A percentile compares a stretch with the other conserved stretches of the same genome.
phyloP scores from a whole-genome alignment of 2,797 vertebrate genomes.

The Aphelocoma californica region DNA sequence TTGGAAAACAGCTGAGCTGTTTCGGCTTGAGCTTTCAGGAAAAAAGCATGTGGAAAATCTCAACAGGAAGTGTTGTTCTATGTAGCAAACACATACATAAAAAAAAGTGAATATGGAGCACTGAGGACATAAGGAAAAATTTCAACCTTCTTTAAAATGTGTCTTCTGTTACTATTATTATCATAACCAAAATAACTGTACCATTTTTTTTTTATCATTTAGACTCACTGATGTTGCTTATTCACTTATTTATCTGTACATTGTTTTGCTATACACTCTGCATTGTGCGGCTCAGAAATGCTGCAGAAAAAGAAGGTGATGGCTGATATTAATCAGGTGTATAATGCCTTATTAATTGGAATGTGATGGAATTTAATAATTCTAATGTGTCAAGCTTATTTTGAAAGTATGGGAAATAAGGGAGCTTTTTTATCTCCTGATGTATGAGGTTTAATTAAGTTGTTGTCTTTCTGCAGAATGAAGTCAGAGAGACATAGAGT shows the following conservation, averaged over 20 bases:
- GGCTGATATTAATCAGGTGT: background rate
- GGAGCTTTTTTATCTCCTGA: background rate
- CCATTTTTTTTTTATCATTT: background rate
- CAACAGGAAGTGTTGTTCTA: background rate
- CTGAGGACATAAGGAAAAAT: background rate
- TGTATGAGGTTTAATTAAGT: slow-evolving; percentile 28
- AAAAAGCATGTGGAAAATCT: background rate
- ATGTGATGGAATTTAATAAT: background rate
- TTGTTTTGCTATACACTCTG: background rate
- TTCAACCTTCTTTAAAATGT: background rate
- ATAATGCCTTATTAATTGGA: background rate
- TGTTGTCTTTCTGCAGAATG: slow-evolving; percentile 40
- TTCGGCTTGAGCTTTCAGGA: background rate
- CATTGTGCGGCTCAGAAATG: background rate
- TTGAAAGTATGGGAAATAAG: background rate
- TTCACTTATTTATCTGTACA: background rate
- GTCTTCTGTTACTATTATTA: background rate
- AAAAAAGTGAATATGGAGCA: background rate
- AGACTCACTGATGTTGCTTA: background rate
- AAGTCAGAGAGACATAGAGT: slow-evolving; percentile 15
- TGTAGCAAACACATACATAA: background rate
- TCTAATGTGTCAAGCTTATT: background rate
- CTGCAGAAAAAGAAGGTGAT: background rate
- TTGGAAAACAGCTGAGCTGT: slow-evolving; percentile 4
- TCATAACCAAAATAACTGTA: background rate